Base-by-base conservation (phyloP, 2,797 vertebrate genomes). In the Labroides dimidiatus region DNA sequence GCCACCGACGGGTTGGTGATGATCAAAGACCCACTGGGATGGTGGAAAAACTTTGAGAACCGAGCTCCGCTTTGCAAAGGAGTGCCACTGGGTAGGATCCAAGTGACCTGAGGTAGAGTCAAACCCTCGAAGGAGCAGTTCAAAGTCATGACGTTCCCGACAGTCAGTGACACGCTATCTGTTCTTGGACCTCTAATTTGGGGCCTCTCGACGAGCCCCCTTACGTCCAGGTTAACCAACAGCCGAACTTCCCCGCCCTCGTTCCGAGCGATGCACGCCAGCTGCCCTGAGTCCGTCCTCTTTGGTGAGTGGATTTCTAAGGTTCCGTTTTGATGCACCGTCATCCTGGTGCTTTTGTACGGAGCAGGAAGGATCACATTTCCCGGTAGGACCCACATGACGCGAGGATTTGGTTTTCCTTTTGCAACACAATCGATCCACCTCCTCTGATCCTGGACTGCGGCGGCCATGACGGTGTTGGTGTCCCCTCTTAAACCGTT, bases 361-460 rank as follows among this genome's bases (percentile, higher is more conserved):
- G 97, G 97, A 0, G 96, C 94, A 0, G 96, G 96, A 4, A 99
- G 92, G 8, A 97, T 89, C 6, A 96, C 88, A 15, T 96, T 96
- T 73, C 95, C 96, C 0, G 96, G 96, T 1, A 99, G 91, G 45
- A 96, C 93, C 97, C 97, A 99, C 54, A 96, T 78, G 15, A 97
- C 70, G 0, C 91, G 91, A 0, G 97, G 96, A 20, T 82, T 20
- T 0, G 97, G 97, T 24, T 92, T 87, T 13, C 97, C 97, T 64
- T 94, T 93, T 0, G 95, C 93, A 4, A 75, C 81, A 70, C 97
- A 99, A 67, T 96, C 92, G 36, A 99, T 74, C 41, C 95, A 77
- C 45, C 90, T 94, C 0, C 73, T 86, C 43, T 93, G 91, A 33
- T 95, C 95, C 11, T 77, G 91, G 1, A 90, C 20, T 1, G 93